These are phyloP conservation scores for Gracilinanus agilis DNA, from an alignment of 2,113 vertebrate species.

Conservation along the genomic window DNA sequence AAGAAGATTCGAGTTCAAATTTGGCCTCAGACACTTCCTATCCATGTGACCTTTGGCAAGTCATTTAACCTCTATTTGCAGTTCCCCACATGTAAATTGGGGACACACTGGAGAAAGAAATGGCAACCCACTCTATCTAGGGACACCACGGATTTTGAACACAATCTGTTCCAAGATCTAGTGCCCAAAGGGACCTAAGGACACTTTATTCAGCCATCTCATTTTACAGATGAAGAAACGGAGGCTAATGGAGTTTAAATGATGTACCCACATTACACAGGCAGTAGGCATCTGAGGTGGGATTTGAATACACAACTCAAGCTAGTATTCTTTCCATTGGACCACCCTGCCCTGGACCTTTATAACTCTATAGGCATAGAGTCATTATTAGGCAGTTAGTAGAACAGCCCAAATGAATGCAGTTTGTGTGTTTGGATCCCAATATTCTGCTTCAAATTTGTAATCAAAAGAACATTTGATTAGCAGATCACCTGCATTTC, in stretches of 20 bases:
- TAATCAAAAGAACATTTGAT: not conserved
- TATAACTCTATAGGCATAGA: not conserved
- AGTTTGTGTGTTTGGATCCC: not conserved
- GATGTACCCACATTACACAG: not conserved
- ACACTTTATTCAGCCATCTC: not conserved
- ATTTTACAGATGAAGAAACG: not conserved
- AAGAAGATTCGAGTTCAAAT: no score
- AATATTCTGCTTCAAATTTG: not conserved
- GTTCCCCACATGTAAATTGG: no score
- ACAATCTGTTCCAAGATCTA: not conserved
- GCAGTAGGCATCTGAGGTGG: not conserved
- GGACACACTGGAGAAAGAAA: no score
- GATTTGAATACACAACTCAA: not conserved
- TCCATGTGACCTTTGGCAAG: no score
- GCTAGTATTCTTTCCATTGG: not conserved
- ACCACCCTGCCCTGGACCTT: not conserved
- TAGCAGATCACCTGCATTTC: conserved; percentile 22
- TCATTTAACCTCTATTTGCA: no score
- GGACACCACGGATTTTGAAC: no score
- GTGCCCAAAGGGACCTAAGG: not conserved
- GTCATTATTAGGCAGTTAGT: not conserved
- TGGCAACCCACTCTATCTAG: no score
- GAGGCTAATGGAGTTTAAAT: not conserved
- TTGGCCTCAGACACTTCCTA: no score
- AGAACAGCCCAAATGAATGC: not conserved